These are phyloP conservation scores for Tenodera sinensis DNA, from an alignment of 2,888 invertebrate genomes.

Conservation along the genomic window DNA sequence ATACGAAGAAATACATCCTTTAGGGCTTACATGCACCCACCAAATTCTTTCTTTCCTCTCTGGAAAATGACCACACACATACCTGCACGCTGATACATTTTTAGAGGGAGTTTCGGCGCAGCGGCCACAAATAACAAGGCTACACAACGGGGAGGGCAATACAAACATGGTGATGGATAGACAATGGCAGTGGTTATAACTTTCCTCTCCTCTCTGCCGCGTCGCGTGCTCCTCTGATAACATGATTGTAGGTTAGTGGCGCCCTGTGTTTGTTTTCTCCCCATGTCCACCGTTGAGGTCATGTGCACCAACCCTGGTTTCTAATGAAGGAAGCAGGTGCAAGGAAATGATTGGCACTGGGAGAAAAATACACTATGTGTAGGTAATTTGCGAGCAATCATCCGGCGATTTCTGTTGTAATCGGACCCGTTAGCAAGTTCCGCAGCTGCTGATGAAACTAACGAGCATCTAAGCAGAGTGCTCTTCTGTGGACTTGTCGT, in stretches of 20 bases:
- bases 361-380: neutral
- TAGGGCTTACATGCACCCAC: neutral
- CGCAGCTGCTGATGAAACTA: neutral
- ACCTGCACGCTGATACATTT: neutral
- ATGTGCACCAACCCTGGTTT: neutral
- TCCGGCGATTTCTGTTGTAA: neutral
- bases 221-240: neutral
- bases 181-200: neutral
- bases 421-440: neutral
- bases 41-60: neutral
- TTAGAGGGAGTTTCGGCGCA: neutral
- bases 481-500: neutral
- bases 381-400: neutral
- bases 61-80: conserved; percentile 11
- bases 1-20: neutral
- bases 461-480: neutral
- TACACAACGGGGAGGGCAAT: neutral
- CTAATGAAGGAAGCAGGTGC: neutral
- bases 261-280: neutral
- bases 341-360: neutral
- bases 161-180: neutral
- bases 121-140: neutral
- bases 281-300: neutral
- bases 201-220: neutral
- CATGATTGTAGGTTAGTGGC: neutral